These are phyloP conservation scores for Megathymus violae DNA, from an alignment of 1,140 invertebrate species.

Conservation along the genomic window DNA sequence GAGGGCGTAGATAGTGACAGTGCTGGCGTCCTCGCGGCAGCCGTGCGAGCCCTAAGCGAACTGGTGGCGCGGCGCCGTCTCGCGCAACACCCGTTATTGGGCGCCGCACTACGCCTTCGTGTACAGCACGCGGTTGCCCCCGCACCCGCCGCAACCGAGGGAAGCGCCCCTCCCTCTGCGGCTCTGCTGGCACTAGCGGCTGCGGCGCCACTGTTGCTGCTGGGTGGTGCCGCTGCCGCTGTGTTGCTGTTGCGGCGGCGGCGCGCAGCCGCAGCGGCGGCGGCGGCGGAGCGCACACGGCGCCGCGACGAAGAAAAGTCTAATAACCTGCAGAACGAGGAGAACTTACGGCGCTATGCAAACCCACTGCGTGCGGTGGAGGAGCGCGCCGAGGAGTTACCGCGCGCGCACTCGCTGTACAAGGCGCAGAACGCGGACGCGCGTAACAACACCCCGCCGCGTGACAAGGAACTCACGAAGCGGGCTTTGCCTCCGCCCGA, in stretches of 20 bases:
- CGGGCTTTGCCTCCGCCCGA: slow-evolving; percentile 84
- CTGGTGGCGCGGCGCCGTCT: no score
- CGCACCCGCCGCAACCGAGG: no score
- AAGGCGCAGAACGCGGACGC: slow-evolving; percentile 90
- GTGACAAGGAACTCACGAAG: slow-evolving; percentile 92
- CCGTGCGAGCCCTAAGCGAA: slow-evolving; percentile 65
- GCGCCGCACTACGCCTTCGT: no score
- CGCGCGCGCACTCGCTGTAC: slow-evolving; percentile 87
- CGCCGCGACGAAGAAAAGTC: slow-evolving; percentile 93
- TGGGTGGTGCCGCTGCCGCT: no score
- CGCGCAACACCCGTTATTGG: no score
- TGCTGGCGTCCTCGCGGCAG: slow-evolving; percentile 52
- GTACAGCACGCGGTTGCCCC: no score
- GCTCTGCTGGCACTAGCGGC: no score
- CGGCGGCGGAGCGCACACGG: slow-evolving; percentile 85
- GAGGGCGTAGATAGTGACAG: slow-evolving; percentile 52
- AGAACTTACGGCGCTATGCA: slow-evolving; percentile 89
- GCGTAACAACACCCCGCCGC: slow-evolving; percentile 90
- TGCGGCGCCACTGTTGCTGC: no score
- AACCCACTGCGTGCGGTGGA: slow-evolving; percentile 84
- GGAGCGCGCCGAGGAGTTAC: slow-evolving; percentile 84
- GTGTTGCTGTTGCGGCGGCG: no score
- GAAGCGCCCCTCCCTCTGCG: no score
- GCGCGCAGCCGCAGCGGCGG: slow-evolving; percentile 83
- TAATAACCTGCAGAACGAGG: slow-evolving; percentile 95